Conservation (phyloP, 2,888 invertebrate genomes). For the Epiperipatus broadwayi region DNA sequence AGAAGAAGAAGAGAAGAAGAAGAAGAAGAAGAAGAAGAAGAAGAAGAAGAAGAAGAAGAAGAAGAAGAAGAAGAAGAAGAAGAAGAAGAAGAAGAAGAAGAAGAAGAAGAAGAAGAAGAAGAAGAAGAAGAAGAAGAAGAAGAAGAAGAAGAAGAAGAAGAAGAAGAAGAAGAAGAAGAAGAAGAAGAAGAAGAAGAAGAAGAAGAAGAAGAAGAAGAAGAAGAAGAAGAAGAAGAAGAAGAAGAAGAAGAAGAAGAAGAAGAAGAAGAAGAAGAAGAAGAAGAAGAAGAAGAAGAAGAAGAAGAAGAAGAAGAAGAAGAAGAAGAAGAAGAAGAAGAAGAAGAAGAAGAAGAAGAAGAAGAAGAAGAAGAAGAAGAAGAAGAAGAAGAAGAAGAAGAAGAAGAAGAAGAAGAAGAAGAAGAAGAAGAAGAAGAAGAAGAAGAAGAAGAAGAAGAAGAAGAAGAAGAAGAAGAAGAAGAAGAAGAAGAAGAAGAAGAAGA, state of each 20-base stretch:
- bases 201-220: slow-evolving; percentile 13
- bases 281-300: slow-evolving; percentile 12
- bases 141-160: slow-evolving; percentile 6
- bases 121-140: slow-evolving; percentile 12
- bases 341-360: too few relatives aligned
- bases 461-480: too few relatives aligned
- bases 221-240: slow-evolving; percentile 12
- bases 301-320: slow-evolving; percentile 10
- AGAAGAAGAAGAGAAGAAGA: slow-evolving; percentile 6
- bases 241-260: slow-evolving; percentile 13
- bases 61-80: slow-evolving; percentile 14
- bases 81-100: slow-evolving; percentile 10
- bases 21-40: slow-evolving; percentile 12
- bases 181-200: slow-evolving; percentile 10
- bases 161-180: slow-evolving; percentile 5
- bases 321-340: slow-evolving; percentile 10
- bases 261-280: slow-evolving; percentile 12
- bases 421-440: too few relatives aligned
- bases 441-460: too few relatives aligned
- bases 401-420: too few relatives aligned
- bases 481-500: too few relatives aligned
- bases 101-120: slow-evolving; percentile 5
- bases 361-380: too few relatives aligned
- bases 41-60: slow-evolving; percentile 13
- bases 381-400: too few relatives aligned